Evolutionary conservation across 2,113 vertebrate genomes (phyloP).

Genomic region (Daubentonia madagascariensis): DNA sequence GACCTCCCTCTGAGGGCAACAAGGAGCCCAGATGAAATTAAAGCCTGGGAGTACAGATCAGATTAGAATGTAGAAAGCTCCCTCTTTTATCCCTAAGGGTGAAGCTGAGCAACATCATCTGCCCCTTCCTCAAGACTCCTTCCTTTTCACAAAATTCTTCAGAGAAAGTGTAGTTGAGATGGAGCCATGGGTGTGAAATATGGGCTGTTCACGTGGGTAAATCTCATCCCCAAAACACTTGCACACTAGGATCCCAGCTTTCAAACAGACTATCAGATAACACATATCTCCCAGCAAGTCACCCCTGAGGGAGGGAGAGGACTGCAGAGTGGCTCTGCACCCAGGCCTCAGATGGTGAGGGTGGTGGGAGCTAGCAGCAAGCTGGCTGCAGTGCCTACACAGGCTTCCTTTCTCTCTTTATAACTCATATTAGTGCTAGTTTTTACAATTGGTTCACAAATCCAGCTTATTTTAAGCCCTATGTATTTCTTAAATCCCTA

Average conservation of each 20-base stretch:
- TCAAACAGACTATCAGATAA: background rate
- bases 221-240: background rate
- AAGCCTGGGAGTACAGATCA: background rate
- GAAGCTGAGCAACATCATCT: background rate
- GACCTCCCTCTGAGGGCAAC: background rate
- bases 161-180: background rate
- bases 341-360: background rate
- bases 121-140: background rate
- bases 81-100: background rate
- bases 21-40: background rate
- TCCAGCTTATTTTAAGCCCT: background rate
- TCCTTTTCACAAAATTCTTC: background rate
- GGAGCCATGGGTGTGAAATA: background rate
- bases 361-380: background rate
- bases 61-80: background rate
- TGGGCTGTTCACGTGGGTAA: background rate
- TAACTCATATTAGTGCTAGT: background rate
- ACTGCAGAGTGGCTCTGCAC: background rate
- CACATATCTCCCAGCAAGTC: background rate
- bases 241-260: background rate
- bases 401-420: constrained; percentile 1
- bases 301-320: background rate
- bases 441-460: background rate
- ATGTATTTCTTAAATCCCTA: background rate
- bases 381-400: background rate